phyloP scores from a whole-genome alignment of 2,888 invertebrate species.

The Endomychus coccineus region DNA sequence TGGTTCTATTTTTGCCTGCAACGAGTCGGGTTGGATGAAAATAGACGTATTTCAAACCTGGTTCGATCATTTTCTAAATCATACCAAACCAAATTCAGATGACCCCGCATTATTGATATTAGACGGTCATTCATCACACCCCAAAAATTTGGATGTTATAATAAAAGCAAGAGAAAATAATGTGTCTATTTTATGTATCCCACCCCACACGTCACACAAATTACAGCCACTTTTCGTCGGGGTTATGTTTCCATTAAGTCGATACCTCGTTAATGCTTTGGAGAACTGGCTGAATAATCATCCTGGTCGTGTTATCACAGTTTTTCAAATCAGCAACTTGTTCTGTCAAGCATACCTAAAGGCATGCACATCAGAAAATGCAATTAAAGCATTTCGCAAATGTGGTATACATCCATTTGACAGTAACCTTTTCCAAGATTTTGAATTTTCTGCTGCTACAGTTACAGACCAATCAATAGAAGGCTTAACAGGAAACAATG shows the following conservation, averaged over 20 bases:
- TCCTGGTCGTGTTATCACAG: neutral
- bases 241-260: conserved; percentile 1
- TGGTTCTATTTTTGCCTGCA: conserved; percentile 24
- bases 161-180: neutral
- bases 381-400: neutral
- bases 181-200: neutral
- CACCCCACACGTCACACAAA: conserved; percentile 1
- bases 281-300: conserved; percentile 1
- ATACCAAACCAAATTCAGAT: no score
- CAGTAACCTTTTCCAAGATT: no score
- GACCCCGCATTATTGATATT: conserved; percentile 1
- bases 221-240: neutral
- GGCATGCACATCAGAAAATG: neutral
- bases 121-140: no score
- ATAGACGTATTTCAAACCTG: conserved; percentile 32
- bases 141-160: neutral
- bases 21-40: no score
- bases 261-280: neutral
- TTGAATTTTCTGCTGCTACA: no score
- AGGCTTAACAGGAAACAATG: no score
- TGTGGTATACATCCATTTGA: no score
- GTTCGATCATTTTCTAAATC: conserved; percentile 37
- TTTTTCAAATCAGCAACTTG: neutral
- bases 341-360: neutral
- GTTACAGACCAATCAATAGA: no score